Base-by-base conservation (phyloP, 2,113 vertebrate genomes). In the Corydoras maculifer region DNA sequence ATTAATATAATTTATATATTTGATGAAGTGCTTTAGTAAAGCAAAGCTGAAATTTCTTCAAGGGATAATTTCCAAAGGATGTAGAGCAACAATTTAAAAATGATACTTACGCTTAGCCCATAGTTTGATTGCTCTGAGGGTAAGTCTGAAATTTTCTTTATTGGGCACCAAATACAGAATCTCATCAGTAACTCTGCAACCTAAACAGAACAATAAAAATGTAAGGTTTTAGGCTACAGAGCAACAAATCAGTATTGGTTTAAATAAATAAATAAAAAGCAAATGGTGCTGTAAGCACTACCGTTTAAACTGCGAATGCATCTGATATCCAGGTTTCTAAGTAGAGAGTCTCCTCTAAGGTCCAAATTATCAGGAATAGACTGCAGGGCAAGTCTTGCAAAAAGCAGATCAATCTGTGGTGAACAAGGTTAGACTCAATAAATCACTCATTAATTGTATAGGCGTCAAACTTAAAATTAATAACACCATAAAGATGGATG, bases 231-330 rank as follows among this genome's bases (percentile, higher is more conserved):
- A 43, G 35, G 35, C 35, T 4, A 8, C 35, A 43, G 35, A 14
- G 30, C 13, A 53, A 69, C 62, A 69, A 30, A 80, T 60, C 18
- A 25, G 18, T 25, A 25, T 25, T 25, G 18, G 18, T 25, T 25
- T 25, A 25, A 25, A 2, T 25, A 25, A 25, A 2, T 25, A 25
- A 25, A 25, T 25, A 25, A 25, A 25, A 25, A 25, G 18, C 18
- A 25, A 25, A 25, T 25, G 18, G 18, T 25, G 18, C 18, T 25
- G 18, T 25, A 25, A 55, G 8, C 10, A 83, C 87, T 89, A 98
- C 97, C 97, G 32, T 99, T 99, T 78, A 99, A 89, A 82, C 96
- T 99, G 80, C 96, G 89, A 81, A 99, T 95, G 62, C 97, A 99
- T 69, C 94, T 90, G 82, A 99, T 99, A 82, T 99, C 94, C 75